These are phyloP conservation scores for Anastatus disparis DNA, from an alignment of 1,140 invertebrate species.

Conservation along the genomic window DNA sequence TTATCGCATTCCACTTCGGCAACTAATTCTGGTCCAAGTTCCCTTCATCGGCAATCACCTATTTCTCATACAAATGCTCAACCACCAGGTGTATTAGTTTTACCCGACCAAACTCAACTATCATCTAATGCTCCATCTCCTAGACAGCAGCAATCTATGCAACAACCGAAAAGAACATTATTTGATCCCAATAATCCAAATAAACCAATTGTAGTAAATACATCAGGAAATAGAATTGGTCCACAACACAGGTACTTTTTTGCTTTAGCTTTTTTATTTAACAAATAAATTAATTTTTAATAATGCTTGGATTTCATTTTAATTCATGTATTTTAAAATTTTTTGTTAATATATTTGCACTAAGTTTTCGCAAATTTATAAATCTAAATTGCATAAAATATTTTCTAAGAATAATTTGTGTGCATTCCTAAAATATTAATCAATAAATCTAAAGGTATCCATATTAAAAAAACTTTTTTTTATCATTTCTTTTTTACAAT, in stretches of 20 bases:
- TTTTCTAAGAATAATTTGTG: too few species aligned
- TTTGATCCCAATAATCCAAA: conserved; percentile 78
- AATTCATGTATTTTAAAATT: too few species aligned
- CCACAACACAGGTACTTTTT: conserved; percentile 52
- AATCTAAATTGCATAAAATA: too few species aligned
- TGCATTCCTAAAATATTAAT: too few species aligned
- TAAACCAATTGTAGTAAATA: conserved; percentile 74
- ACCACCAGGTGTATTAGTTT: conserved; percentile 60
- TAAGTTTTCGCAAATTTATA: too few species aligned
- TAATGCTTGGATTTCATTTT: neutral
- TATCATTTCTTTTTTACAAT: too few species aligned
- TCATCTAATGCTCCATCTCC: conserved; percentile 46
- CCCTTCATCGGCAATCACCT: conserved; percentile 42
- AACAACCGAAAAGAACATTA: conserved; percentile 68
- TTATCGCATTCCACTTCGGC: conserved; percentile 45
- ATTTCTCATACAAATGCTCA: conserved; percentile 48
- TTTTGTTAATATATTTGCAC: too few species aligned
- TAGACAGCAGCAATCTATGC: conserved; percentile 44
- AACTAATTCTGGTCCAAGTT: conserved; percentile 50
- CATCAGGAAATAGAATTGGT: conserved; percentile 60
- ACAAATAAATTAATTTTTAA: neutral
- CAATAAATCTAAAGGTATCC: too few species aligned
- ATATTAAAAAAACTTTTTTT: too few species aligned
- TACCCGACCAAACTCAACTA: conserved; percentile 57
- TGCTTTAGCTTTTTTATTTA: too few species aligned